Evolutionary conservation across 2,113 vertebrate genomes (phyloP).

Genomic region (Daboia siamensis): DNA sequence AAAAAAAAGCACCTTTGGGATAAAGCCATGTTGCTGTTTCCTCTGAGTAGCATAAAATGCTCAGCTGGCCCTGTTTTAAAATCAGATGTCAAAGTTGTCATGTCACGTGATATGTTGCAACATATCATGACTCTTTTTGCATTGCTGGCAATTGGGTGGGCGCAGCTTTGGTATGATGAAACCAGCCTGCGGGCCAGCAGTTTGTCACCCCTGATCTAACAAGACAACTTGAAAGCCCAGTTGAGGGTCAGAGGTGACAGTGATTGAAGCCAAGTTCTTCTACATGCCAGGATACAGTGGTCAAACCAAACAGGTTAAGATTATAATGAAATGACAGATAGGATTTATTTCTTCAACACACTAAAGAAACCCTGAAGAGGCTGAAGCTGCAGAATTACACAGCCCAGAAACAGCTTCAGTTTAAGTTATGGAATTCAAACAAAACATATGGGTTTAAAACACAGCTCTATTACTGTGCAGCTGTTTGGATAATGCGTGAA

Average conservation of each 20-base stretch:
- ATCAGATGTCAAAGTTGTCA: neutral
- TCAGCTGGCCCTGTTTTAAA: constrained; percentile 2
- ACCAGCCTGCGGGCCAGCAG: too few relatives aligned
- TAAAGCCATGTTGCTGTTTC: constrained; percentile 27
- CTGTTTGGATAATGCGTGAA: constrained; percentile 35
- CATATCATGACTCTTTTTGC: too few relatives aligned
- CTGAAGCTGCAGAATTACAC: constrained; percentile 56
- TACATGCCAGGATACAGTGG: constrained; percentile 29
- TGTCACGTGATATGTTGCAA: too few relatives aligned
- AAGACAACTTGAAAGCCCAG: constrained; percentile 41
- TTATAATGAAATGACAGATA: constrained; percentile 60
- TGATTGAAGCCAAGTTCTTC: neutral
- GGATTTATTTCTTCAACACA: constrained; percentile 57
- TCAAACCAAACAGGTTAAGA: constrained; percentile 50
- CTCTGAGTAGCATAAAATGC: constrained; percentile 16
- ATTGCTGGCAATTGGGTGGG: too few relatives aligned
- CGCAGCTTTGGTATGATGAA: too few relatives aligned
- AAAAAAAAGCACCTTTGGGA: too few relatives aligned
- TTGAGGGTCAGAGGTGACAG: neutral
- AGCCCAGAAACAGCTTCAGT: neutral
- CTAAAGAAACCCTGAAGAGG: constrained; percentile 44
- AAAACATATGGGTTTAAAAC: constrained; percentile 58
- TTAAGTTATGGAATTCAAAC: constrained; percentile 37
- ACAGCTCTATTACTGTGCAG: constrained; percentile 58
- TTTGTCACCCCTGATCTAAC: constrained; percentile 42